Evolutionary conservation across 1,140 invertebrate genomes (phyloP), one percentile per base, ranked within the genome.

Genomic region (Dufourea novaeangliae): DNA sequence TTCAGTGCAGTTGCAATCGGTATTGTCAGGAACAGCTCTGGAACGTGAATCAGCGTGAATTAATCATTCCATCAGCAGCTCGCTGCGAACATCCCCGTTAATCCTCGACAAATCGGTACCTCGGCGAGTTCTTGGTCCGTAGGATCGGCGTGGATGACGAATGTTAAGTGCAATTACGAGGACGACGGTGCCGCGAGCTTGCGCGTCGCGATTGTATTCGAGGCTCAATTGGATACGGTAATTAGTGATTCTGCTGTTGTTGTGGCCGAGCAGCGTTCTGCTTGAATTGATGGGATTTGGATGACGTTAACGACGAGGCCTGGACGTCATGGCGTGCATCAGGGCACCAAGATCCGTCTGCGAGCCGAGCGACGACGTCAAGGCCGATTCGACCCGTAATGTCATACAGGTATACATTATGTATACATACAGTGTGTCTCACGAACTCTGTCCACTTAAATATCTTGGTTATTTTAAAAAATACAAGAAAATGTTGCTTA

Each of bases 391-490:
- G 7, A 91, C 91, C 27, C 87, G 89, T 56, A 92, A 85, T 67
- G 88, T 91, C 32, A 78, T 92, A 66, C 91, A 92, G 91, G 91
- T 92, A 91, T 44, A n/a, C n/a, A n/a, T n/a, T n/a, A n/a, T n/a
- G n/a, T n/a, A n/a, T n/a, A n/a, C n/a, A n/a, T n/a, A n/a, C n/a
- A n/a, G n/a, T n/a, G n/a, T n/a, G n/a, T n/a, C n/a, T n/a, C n/a
- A n/a, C n/a, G n/a, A n/a, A n/a, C n/a, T n/a, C n/a, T n/a, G n/a
- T n/a, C n/a, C n/a, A n/a, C n/a, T n/a, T n/a, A n/a, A n/a, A n/a
- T n/a, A n/a, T n/a, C n/a, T n/a, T n/a, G n/a, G n/a, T n/a, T n/a
- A n/a, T n/a, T n/a, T n/a, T n/a, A n/a, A n/a, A n/a, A n/a, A n/a
- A n/a, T n/a, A n/a, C n/a, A n/a, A n/a, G n/a, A n/a, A n/a, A n/a